Base-by-base conservation (phyloP, 53 echinoderm and acorn worm species). In the Astropecten irregularis region DNA sequence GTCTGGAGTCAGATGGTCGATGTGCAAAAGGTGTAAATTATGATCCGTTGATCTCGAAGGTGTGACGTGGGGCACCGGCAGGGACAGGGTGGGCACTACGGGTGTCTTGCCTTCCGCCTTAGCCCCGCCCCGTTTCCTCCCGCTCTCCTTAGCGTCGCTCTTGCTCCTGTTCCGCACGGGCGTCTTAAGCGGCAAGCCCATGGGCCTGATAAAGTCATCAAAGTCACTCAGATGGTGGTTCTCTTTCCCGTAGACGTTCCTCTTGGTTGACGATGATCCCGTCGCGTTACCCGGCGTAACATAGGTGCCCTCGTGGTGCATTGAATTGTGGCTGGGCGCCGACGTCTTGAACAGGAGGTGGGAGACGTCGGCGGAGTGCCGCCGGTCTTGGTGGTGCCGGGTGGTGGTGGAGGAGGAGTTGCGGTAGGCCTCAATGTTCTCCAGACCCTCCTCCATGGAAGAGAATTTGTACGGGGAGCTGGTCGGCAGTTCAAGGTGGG, bases 361-460 rank as follows among this genome's bases (percentile, higher is more conserved):
- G 66, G 49, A 32, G 72, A 36, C 71, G 77, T 84, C 89, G 7
- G 84, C 89, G 1, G 77, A 70, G 49, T 87, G 81, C 20, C 67
- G 68, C 30, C 87, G 77, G 79, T 79, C 87, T 2, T 77, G 87
- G 3, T 84, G 69, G 18, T 70, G 81, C 0, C 69, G 85, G 0
- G 55, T 49, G 25, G 58, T 47, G 40, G 64, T 34, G 2, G 61
- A 49, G 39, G 54, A 40, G 13, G 70, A 72, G 65, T 42, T 61
- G 49, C 68, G 81, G 69, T 88, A 90, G 7, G 99, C 84, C 68
- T 97, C 99, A 3, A 90, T 71, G 62, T 97, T 91, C 73, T 97
- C 97, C 22, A 97, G 79, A 10, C 99, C 99, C 4, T 97, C 99
- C 84, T 97, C 99, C 99, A 97, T 97, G 54, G 99, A 97, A 58